Base-by-base conservation (phyloP, 1,140 invertebrate species). In the Calephelis virginiensis region DNA sequence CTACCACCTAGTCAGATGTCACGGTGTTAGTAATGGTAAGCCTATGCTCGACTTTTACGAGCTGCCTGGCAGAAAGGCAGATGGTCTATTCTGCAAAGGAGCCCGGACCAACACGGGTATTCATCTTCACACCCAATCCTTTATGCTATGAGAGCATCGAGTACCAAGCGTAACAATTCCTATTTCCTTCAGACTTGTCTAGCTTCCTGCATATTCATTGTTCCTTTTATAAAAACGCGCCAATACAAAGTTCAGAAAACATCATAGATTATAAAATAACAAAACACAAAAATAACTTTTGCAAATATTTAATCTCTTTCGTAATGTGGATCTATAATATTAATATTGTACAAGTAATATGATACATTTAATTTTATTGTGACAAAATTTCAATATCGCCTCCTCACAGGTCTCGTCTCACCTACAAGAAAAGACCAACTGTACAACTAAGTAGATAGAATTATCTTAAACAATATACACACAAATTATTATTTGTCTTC, bases 321-420 rank as follows among this genome's bases (percentile, higher is more conserved):
- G 91, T 92, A 92, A 92, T 92, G 91, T 91, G 91, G 88, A 91
- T 92, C 91, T 91, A 91, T 91, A 80, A 91, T 92, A 91, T 92
- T 91, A 90, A 91, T 91, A 92, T 91, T 92, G 90, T 91, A 92
- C 90, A 92, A 89, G 89, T 91, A 87, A 85, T 91, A 91, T 91
- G 82, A 89, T 92, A 92, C 90, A 91, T 83, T 90, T 86, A 86
- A 83, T 82, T 83, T 81, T 80, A 83, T 74, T 65, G 81, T 83
- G 86, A 88, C 79, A 75, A 75, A 63, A 63, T 28, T 49, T 50
- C 62, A 63, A 63, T 63, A 28, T 63, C 47, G 60, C 70, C 63
- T 66, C 70, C 78, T 83, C 79, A 82, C 80, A 63, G 63, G 71
- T 75, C 76, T 83, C 74, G 79, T 78, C 74, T 80, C 70, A 72